These are phyloP conservation scores for Gymnothorax reevesii DNA, from an alignment of 2,797 vertebrate species.

Conservation along the genomic window DNA sequence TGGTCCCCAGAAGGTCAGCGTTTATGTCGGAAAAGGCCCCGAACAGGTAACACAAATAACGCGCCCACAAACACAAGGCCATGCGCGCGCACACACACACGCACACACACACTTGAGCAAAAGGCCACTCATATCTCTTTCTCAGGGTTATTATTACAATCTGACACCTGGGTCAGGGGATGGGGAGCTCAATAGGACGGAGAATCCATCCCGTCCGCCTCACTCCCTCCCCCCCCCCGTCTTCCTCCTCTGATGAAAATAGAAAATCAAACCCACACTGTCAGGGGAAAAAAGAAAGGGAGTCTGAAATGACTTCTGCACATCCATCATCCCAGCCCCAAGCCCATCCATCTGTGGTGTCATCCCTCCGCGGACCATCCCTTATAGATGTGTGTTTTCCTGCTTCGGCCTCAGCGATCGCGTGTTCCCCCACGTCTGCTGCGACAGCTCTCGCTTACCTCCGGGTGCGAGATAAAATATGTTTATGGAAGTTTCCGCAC, in stretches of 20 bases:
- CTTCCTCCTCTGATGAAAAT: slow-evolving; percentile 45
- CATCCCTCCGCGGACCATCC: slow-evolving; percentile 24
- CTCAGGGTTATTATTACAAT: slow-evolving; percentile 35
- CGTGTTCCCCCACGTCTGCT: slow-evolving; percentile 15
- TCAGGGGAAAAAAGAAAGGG: slow-evolving; percentile 22
- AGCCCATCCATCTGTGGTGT: slow-evolving; percentile 24
- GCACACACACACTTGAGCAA: slow-evolving; percentile 12
- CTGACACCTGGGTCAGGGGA: slow-evolving; percentile 31
- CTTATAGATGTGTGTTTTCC: slow-evolving; percentile 6
- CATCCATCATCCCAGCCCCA: slow-evolving; percentile 28
- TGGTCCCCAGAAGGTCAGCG: too few relatives aligned
- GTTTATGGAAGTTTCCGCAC: slow-evolving; percentile 14
- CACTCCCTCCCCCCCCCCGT: slow-evolving; percentile 1
- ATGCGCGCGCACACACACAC: background rate
- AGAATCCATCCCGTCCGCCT: slow-evolving; percentile 23
- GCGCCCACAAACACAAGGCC: background rate
- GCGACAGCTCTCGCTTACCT: slow-evolving; percentile 25
- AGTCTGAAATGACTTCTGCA: slow-evolving; percentile 32
- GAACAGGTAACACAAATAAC: background rate
- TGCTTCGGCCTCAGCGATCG: background rate
- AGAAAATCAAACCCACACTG: slow-evolving; percentile 32
- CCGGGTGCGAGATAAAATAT: slow-evolving; percentile 22
- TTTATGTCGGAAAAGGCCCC: too few relatives aligned
- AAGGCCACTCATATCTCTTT: slow-evolving; percentile 35
- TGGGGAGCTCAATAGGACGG: slow-evolving; percentile 36